These are phyloP conservation scores for Meghimatium bilineatum DNA, from an alignment of 2,888 invertebrate species.

Conservation along the genomic window DNA sequence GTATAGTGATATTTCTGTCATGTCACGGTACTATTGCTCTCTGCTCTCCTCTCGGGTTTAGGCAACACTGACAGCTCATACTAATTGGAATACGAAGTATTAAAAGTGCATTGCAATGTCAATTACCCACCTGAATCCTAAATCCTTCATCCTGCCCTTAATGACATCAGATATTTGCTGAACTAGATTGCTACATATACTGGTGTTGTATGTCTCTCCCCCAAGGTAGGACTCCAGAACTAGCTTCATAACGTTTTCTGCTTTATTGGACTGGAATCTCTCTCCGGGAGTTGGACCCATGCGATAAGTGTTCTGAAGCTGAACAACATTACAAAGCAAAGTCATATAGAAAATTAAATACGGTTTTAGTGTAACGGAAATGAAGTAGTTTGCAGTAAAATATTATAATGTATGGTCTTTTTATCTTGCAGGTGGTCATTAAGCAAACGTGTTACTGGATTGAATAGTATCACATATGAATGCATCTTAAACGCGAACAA, in stretches of 20 bases:
- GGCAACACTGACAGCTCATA: too few species aligned
- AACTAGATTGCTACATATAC: slow-evolving; percentile 64
- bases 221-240: slow-evolving; percentile 67
- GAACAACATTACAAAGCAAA: slow-evolving; percentile 10
- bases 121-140: slow-evolving; percentile 58
- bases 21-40: too few species aligned
- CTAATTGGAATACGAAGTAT: too few species aligned
- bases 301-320: slow-evolving; percentile 69
- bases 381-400: background rate
- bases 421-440: too few species aligned
- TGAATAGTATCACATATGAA: too few species aligned
- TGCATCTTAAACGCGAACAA: too few species aligned
- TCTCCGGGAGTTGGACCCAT: slow-evolving; percentile 62
- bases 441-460: background rate
- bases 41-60: too few species aligned
- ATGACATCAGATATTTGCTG: slow-evolving; percentile 70
- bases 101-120: background rate
- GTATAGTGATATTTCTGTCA: too few species aligned
- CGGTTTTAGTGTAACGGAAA: background rate
- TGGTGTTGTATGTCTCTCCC: slow-evolving; percentile 69
- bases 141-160: slow-evolving; percentile 68
- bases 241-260: slow-evolving; percentile 61
- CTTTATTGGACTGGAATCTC: slow-evolving; percentile 62
- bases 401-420: too few species aligned
- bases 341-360: background rate